phyloP scores from a whole-genome alignment of 2,888 invertebrate genomes.

The Cataglyphis albicans region DNA sequence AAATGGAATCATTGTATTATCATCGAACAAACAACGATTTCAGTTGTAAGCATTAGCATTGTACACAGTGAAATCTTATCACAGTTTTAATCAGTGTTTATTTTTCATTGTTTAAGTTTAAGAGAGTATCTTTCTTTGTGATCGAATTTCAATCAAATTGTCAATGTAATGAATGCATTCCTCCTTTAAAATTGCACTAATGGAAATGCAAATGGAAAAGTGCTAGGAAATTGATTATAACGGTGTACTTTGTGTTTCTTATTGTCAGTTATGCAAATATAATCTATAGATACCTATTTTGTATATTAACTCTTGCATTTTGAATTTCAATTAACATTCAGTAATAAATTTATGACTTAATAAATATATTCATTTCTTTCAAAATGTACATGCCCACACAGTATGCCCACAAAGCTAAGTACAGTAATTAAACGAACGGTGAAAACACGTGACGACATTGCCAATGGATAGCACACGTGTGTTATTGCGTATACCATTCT shows the following conservation, averaged over 20 bases:
- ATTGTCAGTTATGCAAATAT: neutral
- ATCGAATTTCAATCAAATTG: neutral
- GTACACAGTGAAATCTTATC: neutral
- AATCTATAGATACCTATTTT: neutral
- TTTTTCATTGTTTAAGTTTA: neutral
- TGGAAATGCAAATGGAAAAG: neutral
- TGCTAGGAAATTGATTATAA: constrained; percentile 13
- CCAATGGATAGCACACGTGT: constrained; percentile 55
- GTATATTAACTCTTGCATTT: constrained; percentile 10
- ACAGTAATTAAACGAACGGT: constrained; percentile 65
- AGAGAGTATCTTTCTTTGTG: neutral
- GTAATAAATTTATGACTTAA: constrained; percentile 39
- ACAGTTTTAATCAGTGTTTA: neutral
- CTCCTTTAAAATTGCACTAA: constrained; percentile 24
- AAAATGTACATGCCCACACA: constrained; percentile 33
- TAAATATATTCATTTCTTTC: constrained; percentile 34
- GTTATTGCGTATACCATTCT: constrained; percentile 57
- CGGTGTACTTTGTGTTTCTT: neutral
- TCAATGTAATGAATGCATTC: constrained; percentile 4
- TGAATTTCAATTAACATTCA: constrained; percentile 35
- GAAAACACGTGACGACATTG: constrained; percentile 63
- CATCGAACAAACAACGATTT: neutral
- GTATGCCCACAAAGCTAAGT: constrained; percentile 54
- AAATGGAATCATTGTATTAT: neutral
- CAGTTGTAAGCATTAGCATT: neutral